These are phyloP conservation scores for Rhabdomys dilectus DNA, from an alignment of 2,113 vertebrate genomes.

Conservation along the genomic window DNA sequence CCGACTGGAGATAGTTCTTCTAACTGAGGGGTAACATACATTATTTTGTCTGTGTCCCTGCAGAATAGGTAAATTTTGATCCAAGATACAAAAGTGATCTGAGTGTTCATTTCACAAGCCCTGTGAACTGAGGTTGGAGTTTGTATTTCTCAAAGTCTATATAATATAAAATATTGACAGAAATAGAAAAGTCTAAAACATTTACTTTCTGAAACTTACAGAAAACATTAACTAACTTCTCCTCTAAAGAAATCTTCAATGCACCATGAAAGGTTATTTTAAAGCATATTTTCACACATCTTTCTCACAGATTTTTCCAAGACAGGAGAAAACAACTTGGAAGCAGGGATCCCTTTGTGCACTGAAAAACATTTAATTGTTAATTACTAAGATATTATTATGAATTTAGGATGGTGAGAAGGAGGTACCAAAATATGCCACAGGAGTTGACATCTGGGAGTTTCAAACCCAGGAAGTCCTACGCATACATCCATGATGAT, in stretches of 20 bases:
- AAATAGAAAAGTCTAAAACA: background rate
- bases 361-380: background rate
- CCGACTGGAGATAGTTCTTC: background rate
- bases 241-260: background rate
- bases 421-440: background rate
- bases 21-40: background rate
- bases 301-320: background rate
- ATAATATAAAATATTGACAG: background rate
- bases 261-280: slow-evolving; percentile 3
- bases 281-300: background rate
- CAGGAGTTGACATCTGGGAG: background rate
- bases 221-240: background rate
- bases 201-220: background rate
- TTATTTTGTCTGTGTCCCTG: background rate
- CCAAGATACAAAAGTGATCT: background rate
- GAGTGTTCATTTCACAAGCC: background rate
- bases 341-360: background rate
- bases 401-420: background rate
- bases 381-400: background rate
- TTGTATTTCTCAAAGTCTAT: background rate
- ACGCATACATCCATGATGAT: background rate
- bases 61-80: background rate
- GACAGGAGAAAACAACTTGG: background rate
- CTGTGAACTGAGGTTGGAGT: background rate
- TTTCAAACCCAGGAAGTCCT: background rate